Conservation (phyloP, 2,797 vertebrate species). For the Ispidina picta region DNA sequence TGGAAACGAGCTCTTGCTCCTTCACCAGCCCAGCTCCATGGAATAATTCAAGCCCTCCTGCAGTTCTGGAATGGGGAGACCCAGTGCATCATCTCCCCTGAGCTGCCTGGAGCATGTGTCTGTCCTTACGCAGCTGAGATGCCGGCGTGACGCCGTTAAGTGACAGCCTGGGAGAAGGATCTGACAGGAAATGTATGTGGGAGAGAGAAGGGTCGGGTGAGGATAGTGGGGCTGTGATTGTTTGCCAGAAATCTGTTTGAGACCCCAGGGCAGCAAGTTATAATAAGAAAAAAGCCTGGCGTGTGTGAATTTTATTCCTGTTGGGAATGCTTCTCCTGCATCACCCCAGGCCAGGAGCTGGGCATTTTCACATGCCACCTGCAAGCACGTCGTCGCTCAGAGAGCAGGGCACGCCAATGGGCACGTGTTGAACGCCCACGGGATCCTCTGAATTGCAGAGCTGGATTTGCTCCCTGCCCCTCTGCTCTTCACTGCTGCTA, state of each 20-base stretch:
- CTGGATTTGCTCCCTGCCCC: background rate
- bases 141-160: fast-evolving
- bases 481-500: fast-evolving
- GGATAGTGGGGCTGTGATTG: background rate
- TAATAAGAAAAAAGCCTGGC: background rate
- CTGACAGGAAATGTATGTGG: background rate
- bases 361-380: background rate
- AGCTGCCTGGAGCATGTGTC: fast-evolving
- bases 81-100: fast-evolving
- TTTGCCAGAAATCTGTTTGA: background rate
- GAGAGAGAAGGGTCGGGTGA: background rate
- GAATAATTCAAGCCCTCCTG: background rate
- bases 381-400: fast-evolving
- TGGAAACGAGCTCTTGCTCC: background rate
- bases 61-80: background rate
- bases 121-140: fast-evolving
- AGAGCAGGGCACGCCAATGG: background rate
- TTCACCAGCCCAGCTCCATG: background rate
- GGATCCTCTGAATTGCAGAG: fast-evolving
- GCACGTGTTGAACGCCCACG: background rate
- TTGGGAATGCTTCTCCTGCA: background rate
- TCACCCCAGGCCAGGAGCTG: background rate
- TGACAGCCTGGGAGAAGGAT: background rate
- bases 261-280: background rate
- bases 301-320: background rate